A percentile compares a stretch with the other conserved stretches of the same genome.
Conservation (phyloP, 2,113 vertebrate genomes). For the Pomatorhinus ruficollis region DNA sequence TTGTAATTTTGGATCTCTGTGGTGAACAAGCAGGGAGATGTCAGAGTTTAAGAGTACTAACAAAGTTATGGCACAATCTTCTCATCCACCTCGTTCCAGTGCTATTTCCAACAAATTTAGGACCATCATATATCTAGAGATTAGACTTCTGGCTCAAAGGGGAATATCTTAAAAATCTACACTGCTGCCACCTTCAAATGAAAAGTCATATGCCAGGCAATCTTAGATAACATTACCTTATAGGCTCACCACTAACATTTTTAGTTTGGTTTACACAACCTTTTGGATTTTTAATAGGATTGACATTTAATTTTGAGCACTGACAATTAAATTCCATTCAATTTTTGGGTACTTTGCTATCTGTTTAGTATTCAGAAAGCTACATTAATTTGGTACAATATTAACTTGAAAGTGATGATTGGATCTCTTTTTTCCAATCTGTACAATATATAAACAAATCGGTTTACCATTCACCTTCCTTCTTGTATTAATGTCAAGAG, state of each 20-base stretch:
- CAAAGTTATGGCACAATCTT: neutral
- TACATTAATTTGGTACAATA: neutral
- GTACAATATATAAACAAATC: neutral
- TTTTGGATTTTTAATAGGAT: neutral
- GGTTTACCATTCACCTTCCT: neutral
- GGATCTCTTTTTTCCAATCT: neutral
- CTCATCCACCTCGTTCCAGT: neutral
- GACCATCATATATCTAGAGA: neutral
- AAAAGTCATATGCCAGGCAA: neutral
- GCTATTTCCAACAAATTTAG: neutral
- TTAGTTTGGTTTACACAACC: neutral
- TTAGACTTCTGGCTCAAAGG: neutral
- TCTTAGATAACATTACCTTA: neutral
- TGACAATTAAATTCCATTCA: neutral
- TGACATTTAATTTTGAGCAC: neutral
- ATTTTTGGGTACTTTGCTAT: neutral
- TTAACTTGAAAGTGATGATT: neutral
- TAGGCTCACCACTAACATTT: accelerated
- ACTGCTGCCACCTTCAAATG: neutral
- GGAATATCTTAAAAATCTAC: neutral
- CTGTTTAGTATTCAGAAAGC: neutral
- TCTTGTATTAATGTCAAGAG: neutral
- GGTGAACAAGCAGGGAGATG: neutral
- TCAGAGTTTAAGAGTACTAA: neutral
- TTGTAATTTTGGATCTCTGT: neutral